These are phyloP conservation scores for Lucilia cuprina DNA, from an alignment of 1,140 invertebrate species.

Conservation along the genomic window DNA sequence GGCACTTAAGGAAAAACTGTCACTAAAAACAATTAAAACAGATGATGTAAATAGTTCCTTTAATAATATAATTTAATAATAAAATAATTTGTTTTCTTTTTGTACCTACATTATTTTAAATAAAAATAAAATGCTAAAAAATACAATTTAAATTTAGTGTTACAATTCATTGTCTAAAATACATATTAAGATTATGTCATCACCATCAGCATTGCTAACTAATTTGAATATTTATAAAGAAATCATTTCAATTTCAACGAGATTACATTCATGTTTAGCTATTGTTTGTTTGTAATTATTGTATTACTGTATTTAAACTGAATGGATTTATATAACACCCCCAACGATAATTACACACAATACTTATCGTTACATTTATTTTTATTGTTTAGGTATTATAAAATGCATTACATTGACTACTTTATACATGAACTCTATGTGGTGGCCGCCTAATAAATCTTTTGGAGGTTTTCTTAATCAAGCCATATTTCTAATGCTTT, in stretches of 20 bases:
- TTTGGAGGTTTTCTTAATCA: slow-evolving; percentile 69
- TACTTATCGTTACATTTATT: slow-evolving; percentile 37
- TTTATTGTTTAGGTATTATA: slow-evolving; percentile 73
- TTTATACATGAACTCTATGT: slow-evolving; percentile 81
- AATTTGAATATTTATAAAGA: neutral
- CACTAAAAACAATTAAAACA: neutral
- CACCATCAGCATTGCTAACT: neutral
- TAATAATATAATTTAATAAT: neutral
- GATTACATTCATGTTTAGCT: neutral
- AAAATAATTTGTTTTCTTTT: neutral
- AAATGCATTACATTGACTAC: slow-evolving; percentile 83
- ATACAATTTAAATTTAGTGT: neutral
- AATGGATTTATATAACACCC: slow-evolving; percentile 29
- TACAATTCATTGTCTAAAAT: neutral
- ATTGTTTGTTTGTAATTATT: neutral
- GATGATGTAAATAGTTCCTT: neutral
- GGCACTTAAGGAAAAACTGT: neutral
- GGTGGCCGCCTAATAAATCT: slow-evolving; percentile 76
- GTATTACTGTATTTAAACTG: neutral
- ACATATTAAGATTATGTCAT: neutral
- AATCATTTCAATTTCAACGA: neutral
- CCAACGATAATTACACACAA: slow-evolving; percentile 34
- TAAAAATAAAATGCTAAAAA: neutral
- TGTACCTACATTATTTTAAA: neutral
- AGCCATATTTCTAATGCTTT: slow-evolving; percentile 72